Base-by-base conservation (phyloP, 1,140 invertebrate genomes). In the Halesus radiatus region DNA sequence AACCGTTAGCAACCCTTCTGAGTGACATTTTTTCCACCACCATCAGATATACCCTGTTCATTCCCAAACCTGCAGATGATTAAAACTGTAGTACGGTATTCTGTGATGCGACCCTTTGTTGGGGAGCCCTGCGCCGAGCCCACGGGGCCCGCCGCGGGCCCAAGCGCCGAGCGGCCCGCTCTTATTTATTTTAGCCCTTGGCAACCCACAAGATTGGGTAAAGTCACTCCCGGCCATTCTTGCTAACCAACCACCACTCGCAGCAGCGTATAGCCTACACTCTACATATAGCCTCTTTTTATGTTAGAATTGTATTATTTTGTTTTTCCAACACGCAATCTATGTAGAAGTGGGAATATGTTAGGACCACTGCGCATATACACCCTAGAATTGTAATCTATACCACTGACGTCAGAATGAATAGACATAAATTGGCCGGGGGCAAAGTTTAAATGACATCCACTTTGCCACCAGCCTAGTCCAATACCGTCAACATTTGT, bases 131-230 rank as follows among this genome's bases (percentile, higher is more conserved):
- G 56, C 18, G 18, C 20, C 56, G 20, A 23, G 56, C 56, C 56
- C 18, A 8, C 8, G 18, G 56, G 56, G 56, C 56, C 20, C 56
- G 56, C 56, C 56, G 62, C 62, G 62, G 29, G 62, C 29, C 29
- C 6, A 7, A n/a, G 66, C 68, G 52, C 32, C 64, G 50, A 29
- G 58, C 23, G 29, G 22, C 66, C 64, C 64, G 29, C 32, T 22
- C 62, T 54, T 79, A 75, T 80, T 80, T 80, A 64, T 80, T 32
- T 66, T 66, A 32, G 62, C 78, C 45, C 6, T n/a, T 54, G 78
- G 23, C 50, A 75, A 80, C 62, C 62, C 54, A 75, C 54, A 70
- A 80, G 72, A 80, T 80, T 74, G 78, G 70, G 72, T 75, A 80
- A 74, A 80, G 68, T 50, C 52, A n/a, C 78, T 58, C 29, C 26